Percentiles rank a stretch among this genome's conserved stretches.
Evolutionary conservation across 1,140 invertebrate species (phyloP).

Genomic region (Lasioglossum albipes): DNA sequence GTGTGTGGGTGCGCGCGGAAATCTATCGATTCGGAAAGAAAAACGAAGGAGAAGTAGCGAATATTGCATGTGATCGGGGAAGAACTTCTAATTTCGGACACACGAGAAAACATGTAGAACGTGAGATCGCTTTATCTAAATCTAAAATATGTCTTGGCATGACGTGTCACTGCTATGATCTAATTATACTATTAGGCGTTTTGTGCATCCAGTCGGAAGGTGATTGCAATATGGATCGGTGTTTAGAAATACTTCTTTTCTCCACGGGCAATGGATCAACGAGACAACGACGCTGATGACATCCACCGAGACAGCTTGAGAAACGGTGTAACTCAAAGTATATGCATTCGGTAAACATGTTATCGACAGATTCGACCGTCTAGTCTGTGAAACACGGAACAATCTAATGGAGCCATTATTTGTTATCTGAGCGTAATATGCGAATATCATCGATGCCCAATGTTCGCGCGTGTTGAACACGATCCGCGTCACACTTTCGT

Average conservation of each 20-base stretch:
- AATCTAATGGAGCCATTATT: constrained; percentile 50
- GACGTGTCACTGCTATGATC: constrained; percentile 10
- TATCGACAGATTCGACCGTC: constrained; percentile 14
- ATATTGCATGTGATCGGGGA: neutral
- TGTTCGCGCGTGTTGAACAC: no score
- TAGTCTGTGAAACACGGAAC: constrained; percentile 34
- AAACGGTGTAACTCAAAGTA: neutral
- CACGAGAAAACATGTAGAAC: constrained; percentile 12
- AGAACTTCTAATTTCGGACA: neutral
- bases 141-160: neutral
- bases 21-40: neutral
- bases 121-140: neutral
- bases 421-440: constrained; percentile 61
- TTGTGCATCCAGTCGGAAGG: constrained; percentile 1
- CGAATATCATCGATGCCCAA: constrained; percentile 3
- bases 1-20: neutral
- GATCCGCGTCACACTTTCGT: neutral
- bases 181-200: neutral
- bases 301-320: neutral
- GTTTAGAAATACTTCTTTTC: neutral
- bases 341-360: neutral
- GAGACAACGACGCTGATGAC: neutral
- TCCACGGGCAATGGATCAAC: neutral
- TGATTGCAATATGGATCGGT: constrained; percentile 7
- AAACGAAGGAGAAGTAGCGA: neutral